These are phyloP conservation scores for Litoditis marina DNA, from an alignment of 2,888 invertebrate species.

Conservation along the genomic window DNA sequence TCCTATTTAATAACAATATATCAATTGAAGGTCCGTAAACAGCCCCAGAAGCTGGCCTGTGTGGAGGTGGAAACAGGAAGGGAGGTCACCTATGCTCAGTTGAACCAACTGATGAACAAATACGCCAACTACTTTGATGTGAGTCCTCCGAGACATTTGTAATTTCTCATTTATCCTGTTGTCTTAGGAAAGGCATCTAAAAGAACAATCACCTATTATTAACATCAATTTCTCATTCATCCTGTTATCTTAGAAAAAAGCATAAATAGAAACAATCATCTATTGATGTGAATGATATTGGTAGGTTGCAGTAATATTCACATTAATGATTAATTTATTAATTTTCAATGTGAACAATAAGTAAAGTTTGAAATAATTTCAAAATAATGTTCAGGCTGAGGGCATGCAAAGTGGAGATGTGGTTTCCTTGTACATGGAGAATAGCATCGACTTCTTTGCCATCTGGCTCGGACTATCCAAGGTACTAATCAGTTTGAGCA, in stretches of 20 bases:
- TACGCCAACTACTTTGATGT: constrained; percentile 58
- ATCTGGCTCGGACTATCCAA: constrained; percentile 91
- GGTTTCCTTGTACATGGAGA: constrained; percentile 84
- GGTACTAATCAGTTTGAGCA: constrained; percentile 57
- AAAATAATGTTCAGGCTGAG: constrained; percentile 42
- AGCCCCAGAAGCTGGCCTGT: constrained; percentile 37
- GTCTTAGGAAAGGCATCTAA: too few species aligned
- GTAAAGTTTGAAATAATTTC: neutral
- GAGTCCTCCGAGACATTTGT: neutral
- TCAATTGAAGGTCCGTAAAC: constrained; percentile 23
- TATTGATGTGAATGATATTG: too few species aligned
- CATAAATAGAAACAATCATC: too few species aligned
- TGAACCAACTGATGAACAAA: constrained; percentile 53
- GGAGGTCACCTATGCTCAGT: constrained; percentile 46
- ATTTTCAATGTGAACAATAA: neutral
- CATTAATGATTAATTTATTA: neutral
- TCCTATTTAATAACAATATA: too few species aligned
- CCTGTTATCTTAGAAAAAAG: too few species aligned
- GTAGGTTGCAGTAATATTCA: neutral
- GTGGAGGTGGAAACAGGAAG: constrained; percentile 51
- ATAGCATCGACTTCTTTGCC: constrained; percentile 84
- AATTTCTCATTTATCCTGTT: neutral
- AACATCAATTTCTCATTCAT: too few species aligned
- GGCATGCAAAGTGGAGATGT: constrained; percentile 73
- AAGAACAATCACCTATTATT: too few species aligned